Percentiles rank a stretch among this genome's conserved stretches.
These are phyloP conservation scores for Plecotus auritus DNA, from an alignment of 2,113 vertebrate species.

Conservation along the genomic window DNA sequence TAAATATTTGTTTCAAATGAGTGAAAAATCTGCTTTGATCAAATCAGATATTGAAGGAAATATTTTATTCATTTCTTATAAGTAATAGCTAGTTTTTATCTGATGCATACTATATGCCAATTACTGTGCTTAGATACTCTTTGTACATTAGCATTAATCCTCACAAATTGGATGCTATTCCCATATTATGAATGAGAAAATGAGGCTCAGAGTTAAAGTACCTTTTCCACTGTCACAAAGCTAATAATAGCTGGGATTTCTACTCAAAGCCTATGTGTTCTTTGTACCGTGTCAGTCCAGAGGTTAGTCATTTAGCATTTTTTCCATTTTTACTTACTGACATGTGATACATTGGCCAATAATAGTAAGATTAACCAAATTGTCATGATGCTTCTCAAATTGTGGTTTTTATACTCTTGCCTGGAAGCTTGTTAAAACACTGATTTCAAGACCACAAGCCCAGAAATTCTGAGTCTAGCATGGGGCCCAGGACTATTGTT, in stretches of 20 bases:
- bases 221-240: constrained; percentile 28
- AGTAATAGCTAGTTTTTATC: constrained; percentile 43
- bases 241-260: constrained; percentile 1
- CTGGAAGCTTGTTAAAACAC: background rate
- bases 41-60: constrained; percentile 27
- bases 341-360: background rate
- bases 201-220: constrained; percentile 39
- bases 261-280: background rate
- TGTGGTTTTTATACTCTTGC: background rate
- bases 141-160: constrained; percentile 13
- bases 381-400: constrained; percentile 3
- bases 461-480: background rate
- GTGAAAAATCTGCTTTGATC: constrained; percentile 37
- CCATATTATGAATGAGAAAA: constrained; percentile 35
- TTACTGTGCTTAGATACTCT: constrained; percentile 16
- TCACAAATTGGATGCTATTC: constrained; percentile 32
- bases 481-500: background rate
- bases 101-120: constrained; percentile 4
- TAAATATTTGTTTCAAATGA: constrained; percentile 53
- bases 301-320: constrained; percentile 16
- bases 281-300: background rate
- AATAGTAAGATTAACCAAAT: constrained; percentile 14
- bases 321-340: background rate
- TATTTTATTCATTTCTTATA: constrained; percentile 33
- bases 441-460: background rate